Percentiles rank a stretch among this genome's conserved stretches.
These are phyloP conservation scores for Neoascia interrupta DNA, from an alignment of 2,888 invertebrate species.

Conservation along the genomic window DNA sequence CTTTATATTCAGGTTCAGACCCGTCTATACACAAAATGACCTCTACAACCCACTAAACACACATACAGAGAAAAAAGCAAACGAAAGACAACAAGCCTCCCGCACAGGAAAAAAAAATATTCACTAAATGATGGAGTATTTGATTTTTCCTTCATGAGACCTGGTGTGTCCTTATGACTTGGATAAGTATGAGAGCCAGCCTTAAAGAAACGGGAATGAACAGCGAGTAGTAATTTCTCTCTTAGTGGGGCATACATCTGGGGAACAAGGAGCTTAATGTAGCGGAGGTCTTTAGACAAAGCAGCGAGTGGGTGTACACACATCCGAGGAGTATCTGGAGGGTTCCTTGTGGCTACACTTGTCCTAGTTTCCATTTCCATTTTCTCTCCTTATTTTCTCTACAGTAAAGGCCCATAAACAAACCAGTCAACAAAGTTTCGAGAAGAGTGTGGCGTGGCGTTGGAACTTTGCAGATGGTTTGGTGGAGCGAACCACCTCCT, in stretches of 20 bases:
- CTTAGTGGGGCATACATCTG: constrained; percentile 29
- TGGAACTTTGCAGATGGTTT: too few relatives aligned
- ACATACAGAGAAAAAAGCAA: constrained; percentile 35
- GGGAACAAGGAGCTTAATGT: constrained; percentile 10
- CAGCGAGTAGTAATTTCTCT: constrained; percentile 44
- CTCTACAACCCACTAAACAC: constrained; percentile 20
- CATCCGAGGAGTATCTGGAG: too few relatives aligned
- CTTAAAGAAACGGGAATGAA: neutral
- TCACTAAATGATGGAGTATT: too few relatives aligned
- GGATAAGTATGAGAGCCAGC: constrained; percentile 3
- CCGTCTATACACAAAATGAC: constrained; percentile 44
- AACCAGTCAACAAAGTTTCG: constrained; percentile 48
- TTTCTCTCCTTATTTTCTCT: constrained; percentile 48
- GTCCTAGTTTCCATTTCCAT: too few relatives aligned
- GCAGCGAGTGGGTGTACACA: constrained; percentile 52
- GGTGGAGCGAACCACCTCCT: constrained; percentile 26
- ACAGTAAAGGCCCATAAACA: too few relatives aligned
- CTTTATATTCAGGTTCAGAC: constrained; percentile 41
- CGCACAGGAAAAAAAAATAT: constrained; percentile 66
- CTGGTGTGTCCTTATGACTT: constrained; percentile 51
- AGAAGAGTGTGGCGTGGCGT: constrained; percentile 22
- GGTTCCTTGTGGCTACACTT: constrained; percentile 65
- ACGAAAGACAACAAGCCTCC: constrained; percentile 63
- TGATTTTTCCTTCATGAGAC: constrained; percentile 66
- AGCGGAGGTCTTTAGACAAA: constrained; percentile 44